Percentiles rank a stretch among this genome's conserved stretches.
These are phyloP conservation scores for Argopecten irradians DNA, from an alignment of 1,140 invertebrate genomes.

Conservation along the genomic window DNA sequence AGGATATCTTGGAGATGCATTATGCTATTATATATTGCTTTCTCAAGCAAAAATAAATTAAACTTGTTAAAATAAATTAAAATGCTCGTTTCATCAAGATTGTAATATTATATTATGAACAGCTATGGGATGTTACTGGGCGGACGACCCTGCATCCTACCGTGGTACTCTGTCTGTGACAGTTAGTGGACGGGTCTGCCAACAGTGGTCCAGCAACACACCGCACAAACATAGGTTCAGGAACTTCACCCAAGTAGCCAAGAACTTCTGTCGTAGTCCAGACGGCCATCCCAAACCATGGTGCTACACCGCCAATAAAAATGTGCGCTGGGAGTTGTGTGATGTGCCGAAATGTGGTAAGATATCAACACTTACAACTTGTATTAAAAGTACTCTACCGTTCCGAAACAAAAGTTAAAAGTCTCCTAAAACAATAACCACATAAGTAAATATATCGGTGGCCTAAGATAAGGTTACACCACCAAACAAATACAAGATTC, in stretches of 20 bases:
- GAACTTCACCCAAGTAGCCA: background rate
- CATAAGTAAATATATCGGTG: no score
- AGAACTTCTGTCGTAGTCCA: constrained; percentile 42
- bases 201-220: background rate
- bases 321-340: constrained; percentile 29
- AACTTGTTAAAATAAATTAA: no score
- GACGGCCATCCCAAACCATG: constrained; percentile 28
- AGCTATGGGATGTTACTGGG: background rate
- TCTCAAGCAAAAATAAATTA: no score
- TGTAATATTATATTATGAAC: no score
- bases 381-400: no score
- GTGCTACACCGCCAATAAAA: constrained; percentile 42
- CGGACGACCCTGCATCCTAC: background rate
- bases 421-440: no score
- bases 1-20: no score
- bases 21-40: no score
- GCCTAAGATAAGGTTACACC: no score
- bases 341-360: constrained; percentile 43
- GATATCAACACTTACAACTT: background rate
- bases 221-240: constrained; percentile 21
- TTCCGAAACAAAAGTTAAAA: no score
- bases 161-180: background rate
- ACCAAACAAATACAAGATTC: no score
- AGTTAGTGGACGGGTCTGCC: constrained; percentile 7
- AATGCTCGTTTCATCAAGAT: no score